These are phyloP conservation scores for Muscicapa comitata DNA, from an alignment of 2,797 vertebrate genomes.

Conservation along the genomic window DNA sequence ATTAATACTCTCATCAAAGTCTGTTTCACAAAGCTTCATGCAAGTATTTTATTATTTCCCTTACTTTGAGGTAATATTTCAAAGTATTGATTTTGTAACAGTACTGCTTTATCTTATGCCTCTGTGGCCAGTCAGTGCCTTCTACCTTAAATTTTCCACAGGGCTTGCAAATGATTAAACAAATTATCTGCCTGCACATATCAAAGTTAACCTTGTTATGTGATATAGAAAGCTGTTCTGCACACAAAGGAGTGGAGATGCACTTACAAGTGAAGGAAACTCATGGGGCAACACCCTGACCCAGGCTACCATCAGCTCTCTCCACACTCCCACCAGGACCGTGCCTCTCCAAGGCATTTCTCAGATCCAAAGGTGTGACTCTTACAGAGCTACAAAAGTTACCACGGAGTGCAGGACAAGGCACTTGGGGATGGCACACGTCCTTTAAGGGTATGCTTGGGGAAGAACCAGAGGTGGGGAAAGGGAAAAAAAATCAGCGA, in stretches of 20 bases:
- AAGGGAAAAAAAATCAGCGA: background rate
- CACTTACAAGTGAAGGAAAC: fast-evolving
- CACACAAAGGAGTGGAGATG: background rate
- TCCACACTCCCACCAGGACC: fast-evolving
- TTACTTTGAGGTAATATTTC: background rate
- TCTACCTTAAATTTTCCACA: background rate
- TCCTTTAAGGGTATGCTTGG: background rate
- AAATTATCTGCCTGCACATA: background rate
- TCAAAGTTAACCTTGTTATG: background rate
- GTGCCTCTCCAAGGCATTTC: background rate
- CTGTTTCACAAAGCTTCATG: background rate
- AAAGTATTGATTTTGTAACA: background rate
- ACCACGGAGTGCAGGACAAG: background rate
- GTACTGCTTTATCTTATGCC: background rate
- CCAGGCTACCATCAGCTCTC: fast-evolving
- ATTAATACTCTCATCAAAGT: background rate
- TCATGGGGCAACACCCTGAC: fast-evolving
- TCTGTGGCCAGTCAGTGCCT: background rate
- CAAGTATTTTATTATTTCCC: background rate
- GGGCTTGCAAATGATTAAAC: background rate
- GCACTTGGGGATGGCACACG: background rate
- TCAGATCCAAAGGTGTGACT: background rate
- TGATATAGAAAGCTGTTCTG: background rate
- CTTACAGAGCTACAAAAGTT: background rate
- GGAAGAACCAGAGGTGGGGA: background rate